Evolutionary conservation across 64 coral and sea anemone genomes (phyloP).

Genomic region (Pocillopora damicornis): DNA sequence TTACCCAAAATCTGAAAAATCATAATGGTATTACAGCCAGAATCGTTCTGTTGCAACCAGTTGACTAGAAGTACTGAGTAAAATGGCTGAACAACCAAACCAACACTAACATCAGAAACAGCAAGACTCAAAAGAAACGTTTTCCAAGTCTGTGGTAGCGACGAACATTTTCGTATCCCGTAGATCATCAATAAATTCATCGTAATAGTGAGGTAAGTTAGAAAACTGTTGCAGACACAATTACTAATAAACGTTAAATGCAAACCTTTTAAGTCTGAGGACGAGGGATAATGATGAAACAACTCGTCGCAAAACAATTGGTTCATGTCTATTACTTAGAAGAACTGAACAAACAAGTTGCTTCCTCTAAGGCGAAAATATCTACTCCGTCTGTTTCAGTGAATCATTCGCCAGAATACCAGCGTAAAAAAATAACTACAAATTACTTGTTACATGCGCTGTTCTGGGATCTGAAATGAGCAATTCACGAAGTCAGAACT

Average conservation of each 20-base stretch:
- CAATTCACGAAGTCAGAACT: no score
- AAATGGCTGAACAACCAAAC: background rate
- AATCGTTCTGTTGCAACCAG: background rate
- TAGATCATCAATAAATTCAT: background rate
- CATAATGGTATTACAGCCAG: background rate
- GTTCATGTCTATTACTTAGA: background rate
- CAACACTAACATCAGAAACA: constrained; percentile 14
- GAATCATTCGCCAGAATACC: no score
- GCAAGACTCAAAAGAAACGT: background rate
- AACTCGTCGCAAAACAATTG: background rate
- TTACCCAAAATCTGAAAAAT: background rate
- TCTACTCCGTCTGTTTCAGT: no score
- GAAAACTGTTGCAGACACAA: background rate
- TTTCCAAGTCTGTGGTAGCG: background rate
- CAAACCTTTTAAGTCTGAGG: background rate
- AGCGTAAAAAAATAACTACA: no score
- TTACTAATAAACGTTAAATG: background rate
- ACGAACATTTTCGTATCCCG: background rate
- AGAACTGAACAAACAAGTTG: no score
- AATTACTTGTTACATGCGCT: no score
- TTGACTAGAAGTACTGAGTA: background rate
- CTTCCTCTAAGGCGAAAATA: no score
- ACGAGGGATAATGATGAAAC: background rate
- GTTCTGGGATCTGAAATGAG: no score
- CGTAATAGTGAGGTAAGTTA: background rate